These are phyloP conservation scores for Scalopus aquaticus DNA, from an alignment of 2,113 vertebrate genomes.

Conservation along the genomic window DNA sequence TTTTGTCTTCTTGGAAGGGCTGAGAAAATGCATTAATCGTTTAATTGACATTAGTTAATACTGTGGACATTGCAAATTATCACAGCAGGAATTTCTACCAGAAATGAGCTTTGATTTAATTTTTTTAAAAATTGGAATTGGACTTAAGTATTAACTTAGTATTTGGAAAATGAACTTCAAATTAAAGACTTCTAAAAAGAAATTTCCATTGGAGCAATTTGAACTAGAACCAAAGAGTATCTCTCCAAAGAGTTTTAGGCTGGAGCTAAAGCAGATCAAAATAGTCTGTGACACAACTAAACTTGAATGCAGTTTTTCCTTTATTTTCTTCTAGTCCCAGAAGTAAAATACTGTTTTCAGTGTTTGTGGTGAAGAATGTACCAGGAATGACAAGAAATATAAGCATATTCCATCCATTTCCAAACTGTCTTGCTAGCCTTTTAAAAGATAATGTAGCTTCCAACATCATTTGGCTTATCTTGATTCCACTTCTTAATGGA, in stretches of 20 bases:
- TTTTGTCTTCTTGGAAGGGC: slow-evolving; percentile 17
- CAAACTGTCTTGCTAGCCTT: not conserved
- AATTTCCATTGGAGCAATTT: slow-evolving; percentile 15
- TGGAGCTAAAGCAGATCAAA: slow-evolving; percentile 46
- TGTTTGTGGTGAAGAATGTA: slow-evolving; percentile 17
- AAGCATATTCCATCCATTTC: not conserved
- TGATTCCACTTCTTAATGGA: slow-evolving; percentile 26
- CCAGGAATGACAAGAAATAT: not conserved
- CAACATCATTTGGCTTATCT: slow-evolving; percentile 42
- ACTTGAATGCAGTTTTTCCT: slow-evolving; percentile 34
- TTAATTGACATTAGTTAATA: slow-evolving; percentile 14
- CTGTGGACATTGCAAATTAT: not conserved
- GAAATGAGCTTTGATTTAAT: slow-evolving; percentile 6
- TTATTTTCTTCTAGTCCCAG: slow-evolving; percentile 38
- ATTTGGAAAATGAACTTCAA: slow-evolving; percentile 58
- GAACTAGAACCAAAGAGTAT: slow-evolving; percentile 32
- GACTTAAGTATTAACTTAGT: slow-evolving; percentile 42
- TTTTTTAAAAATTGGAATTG: slow-evolving; percentile 14
- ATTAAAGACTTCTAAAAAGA: slow-evolving; percentile 29
- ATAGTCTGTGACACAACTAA: slow-evolving; percentile 19
- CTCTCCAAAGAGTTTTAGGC: slow-evolving; percentile 36
- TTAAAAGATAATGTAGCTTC: slow-evolving; percentile 32
- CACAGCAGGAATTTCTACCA: slow-evolving; percentile 4
- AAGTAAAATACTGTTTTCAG: slow-evolving; percentile 24
- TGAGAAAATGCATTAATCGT: slow-evolving; percentile 12